Base-by-base conservation (phyloP, 2,113 vertebrate genomes). In the Bubo bubo region DNA sequence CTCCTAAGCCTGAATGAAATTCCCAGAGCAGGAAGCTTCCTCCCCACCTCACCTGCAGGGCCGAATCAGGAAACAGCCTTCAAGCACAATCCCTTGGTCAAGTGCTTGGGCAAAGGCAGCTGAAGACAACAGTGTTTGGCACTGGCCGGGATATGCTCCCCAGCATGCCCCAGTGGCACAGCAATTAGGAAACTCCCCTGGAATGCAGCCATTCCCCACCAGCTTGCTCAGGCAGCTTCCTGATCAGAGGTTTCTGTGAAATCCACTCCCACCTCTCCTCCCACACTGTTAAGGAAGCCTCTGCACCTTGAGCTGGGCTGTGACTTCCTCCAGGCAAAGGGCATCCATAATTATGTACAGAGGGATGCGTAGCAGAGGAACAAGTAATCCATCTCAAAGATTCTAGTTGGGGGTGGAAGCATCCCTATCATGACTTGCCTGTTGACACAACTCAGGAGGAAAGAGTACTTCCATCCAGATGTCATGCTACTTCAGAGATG, bases 181-280 rank as follows among this genome's bases (percentile, higher is more conserved):
- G 79, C 62, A 90, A 93, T 91, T 76, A 72, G 88, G 58, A 93
- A 93, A 93, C 85, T 93, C 79, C 81, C 50, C 55, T 79, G 95
- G 97, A 96, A 97, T 94, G 95, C 74, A 86, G 79, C 90, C 79
- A 92, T 97, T 94, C 95, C 63, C 28, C 45, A 77, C 75, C 1
- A 3, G 79, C 95, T 96, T 92, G 94, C 94, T 96, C 28, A 30
- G 82, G 92, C 75, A 94, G 85, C 95, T 83, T 95, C 68, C 72
- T 80, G 79, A 95, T 95, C 81, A 94, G 95, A 95, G 63, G 71
- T 62, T 92, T 83, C 85, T 62, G 79, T 74, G 75, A 90, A 97
- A 94, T 92, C 60, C 91, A 85, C 92, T 96, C 96, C 96, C 73
- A 91, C 50, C 87, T 85, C 75, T 95, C 67, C 85, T 83, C 95